phyloP scores from a whole-genome alignment of 2,113 vertebrate species.

The Hypocryptadius cinnamomeus region DNA sequence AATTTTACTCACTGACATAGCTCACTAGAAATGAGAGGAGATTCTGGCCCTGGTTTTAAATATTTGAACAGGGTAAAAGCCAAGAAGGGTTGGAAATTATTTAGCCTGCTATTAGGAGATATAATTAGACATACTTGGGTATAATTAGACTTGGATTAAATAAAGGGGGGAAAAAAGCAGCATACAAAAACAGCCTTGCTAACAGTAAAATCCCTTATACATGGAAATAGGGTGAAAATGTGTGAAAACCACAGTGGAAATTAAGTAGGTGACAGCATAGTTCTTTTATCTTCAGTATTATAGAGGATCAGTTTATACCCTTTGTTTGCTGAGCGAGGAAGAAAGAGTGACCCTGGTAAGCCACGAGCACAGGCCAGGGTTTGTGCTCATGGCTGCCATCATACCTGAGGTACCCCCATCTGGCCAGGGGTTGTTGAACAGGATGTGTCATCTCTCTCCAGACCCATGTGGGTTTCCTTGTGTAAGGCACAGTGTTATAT shows the following conservation, averaged over 20 bases:
- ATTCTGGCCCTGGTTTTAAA: conserved; percentile 38
- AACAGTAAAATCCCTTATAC: conserved; percentile 12
- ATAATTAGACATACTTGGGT: conserved; percentile 55
- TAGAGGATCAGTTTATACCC: background rate
- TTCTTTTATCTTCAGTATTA: background rate
- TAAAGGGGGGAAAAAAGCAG: background rate
- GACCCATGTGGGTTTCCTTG: background rate
- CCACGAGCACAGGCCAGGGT: background rate
- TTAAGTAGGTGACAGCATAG: background rate
- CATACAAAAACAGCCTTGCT: background rate
- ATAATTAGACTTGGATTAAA: conserved; percentile 55
- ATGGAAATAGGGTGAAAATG: background rate
- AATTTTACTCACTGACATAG: conserved; percentile 21
- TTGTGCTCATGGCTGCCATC: background rate
- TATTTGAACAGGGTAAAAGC: conserved; percentile 59
- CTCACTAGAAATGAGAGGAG: conserved; percentile 11
- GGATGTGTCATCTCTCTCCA: background rate
- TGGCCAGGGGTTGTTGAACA: background rate
- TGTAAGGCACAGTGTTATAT: background rate
- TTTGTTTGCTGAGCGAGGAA: background rate
- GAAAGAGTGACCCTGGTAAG: background rate
- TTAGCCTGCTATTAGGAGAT: conserved; percentile 50
- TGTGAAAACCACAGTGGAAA: conserved; percentile 30
- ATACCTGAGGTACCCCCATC: background rate
- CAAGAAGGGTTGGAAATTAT: conserved; percentile 58